Evolutionary conservation across 2,888 invertebrate genomes (phyloP).

Genomic region (Trichacis sp.): DNA sequence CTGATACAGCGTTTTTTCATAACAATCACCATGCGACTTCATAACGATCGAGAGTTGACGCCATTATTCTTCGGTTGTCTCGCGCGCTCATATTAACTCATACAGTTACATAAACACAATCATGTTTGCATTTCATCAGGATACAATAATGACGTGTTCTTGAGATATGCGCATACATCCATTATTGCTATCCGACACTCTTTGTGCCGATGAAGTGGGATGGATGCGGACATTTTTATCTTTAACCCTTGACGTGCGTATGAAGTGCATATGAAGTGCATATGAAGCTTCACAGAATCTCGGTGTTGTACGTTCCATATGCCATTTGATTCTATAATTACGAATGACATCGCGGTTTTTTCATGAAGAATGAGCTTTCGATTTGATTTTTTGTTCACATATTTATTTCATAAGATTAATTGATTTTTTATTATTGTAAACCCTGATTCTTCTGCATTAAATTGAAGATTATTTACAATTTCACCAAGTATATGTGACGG

Average conservation of each 20-base stretch:
- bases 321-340: conserved; percentile 54
- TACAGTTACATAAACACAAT: conserved; percentile 20
- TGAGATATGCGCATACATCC: conserved; percentile 69
- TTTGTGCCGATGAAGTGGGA: conserved; percentile 53
- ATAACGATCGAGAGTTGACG: conserved; percentile 18
- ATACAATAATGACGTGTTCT: conserved; percentile 61
- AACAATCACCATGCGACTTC: not conserved
- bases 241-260: conserved; percentile 41
- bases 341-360: conserved; percentile 46
- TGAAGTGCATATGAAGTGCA: too few relatives aligned
- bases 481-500: too few relatives aligned
- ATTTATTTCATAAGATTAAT: too few relatives aligned
- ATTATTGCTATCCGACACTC: conserved; percentile 65
- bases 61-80: conserved; percentile 20
- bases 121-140: conserved; percentile 35
- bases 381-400: too few relatives aligned
- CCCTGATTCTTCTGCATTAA: too few relatives aligned
- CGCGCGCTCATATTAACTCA: conserved; percentile 29
- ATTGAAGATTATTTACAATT: too few relatives aligned
- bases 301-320: conserved; percentile 55
- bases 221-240: conserved; percentile 50
- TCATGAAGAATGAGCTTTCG: not conserved
- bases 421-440: too few relatives aligned
- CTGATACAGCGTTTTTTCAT: not conserved
- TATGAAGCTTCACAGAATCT: conserved; percentile 51